phyloP scores from a whole-genome alignment of 1,140 invertebrate species.

The Diachasma alloeum region DNA sequence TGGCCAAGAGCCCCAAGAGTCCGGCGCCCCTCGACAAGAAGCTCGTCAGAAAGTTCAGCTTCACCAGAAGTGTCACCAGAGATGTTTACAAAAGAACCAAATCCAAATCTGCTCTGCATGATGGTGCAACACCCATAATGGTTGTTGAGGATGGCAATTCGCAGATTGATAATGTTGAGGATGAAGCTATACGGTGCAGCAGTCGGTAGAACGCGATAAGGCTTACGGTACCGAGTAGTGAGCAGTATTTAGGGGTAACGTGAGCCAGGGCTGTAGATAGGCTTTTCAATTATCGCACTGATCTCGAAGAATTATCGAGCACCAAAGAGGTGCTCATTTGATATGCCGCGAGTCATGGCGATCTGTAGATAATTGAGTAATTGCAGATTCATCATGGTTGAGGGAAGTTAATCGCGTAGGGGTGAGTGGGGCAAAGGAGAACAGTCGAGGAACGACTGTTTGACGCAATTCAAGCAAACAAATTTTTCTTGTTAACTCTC shows the following conservation, averaged over 20 bases:
- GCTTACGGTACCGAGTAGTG: constrained; percentile 52
- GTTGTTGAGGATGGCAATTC: constrained; percentile 66
- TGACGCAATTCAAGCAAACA: too few relatives aligned
- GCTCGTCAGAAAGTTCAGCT: constrained; percentile 70
- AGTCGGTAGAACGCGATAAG: constrained; percentile 56
- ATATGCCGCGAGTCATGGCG: not conserved
- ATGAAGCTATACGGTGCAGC: constrained; percentile 59
- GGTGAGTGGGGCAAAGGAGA: too few relatives aligned
- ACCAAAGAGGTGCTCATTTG: not conserved
- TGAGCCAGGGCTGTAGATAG: constrained; percentile 44
- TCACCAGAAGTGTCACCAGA: constrained; percentile 72
- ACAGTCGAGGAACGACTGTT: too few relatives aligned
- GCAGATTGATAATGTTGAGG: constrained; percentile 31
- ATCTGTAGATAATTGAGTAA: too few relatives aligned
- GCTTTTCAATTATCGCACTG: constrained; percentile 17
- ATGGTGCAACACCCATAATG: constrained; percentile 74
- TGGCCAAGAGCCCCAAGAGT: constrained; percentile 60
- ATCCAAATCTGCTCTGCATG: constrained; percentile 70
- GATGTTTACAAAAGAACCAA: constrained; percentile 70
- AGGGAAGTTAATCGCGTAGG: too few relatives aligned
- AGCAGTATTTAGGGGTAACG: constrained; percentile 47
- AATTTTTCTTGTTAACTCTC: too few relatives aligned
- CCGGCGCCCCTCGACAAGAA: constrained; percentile 68
- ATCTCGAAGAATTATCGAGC: not conserved
- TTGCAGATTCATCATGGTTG: too few relatives aligned